phyloP scores from a whole-genome alignment of 2,113 vertebrate genomes.

The Hyperopisus bebe region DNA sequence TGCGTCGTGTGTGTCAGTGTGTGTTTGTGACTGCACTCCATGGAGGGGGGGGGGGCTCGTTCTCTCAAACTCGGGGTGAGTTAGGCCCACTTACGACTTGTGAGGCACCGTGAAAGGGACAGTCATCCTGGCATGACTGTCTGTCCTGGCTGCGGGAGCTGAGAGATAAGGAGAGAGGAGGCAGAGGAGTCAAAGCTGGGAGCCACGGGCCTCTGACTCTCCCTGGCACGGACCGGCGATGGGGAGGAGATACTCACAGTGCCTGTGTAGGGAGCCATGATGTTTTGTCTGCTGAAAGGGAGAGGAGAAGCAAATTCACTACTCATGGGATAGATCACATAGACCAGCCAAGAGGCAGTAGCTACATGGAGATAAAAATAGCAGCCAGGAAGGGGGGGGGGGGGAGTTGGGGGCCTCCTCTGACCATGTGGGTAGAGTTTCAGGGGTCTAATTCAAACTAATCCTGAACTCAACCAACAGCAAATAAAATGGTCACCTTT shows the following conservation, averaged over 20 bases:
- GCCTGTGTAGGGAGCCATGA: slow-evolving; percentile 67
- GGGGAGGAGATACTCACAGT: slow-evolving; percentile 67
- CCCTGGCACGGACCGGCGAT: neutral
- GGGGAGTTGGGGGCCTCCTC: neutral
- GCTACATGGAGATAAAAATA: neutral
- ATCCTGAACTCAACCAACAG: neutral
- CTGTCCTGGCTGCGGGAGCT: slow-evolving; percentile 66
- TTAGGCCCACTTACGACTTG: slow-evolving; percentile 82
- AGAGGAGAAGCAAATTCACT: slow-evolving; percentile 16
- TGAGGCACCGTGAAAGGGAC: slow-evolving; percentile 73
- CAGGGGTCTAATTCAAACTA: slow-evolving; percentile 1
- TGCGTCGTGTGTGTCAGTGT: neutral
- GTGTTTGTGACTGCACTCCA: neutral
- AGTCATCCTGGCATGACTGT: slow-evolving; percentile 70
- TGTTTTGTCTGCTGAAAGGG: slow-evolving; percentile 69
- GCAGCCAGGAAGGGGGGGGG: neutral
- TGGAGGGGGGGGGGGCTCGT: neutral
- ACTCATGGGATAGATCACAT: neutral
- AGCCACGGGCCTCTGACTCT: neutral
- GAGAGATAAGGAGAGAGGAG: neutral
- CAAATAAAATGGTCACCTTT: slow-evolving; percentile 13
- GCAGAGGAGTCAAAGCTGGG: slow-evolving; percentile 12
- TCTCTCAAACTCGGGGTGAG: neutral
- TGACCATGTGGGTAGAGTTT: neutral
- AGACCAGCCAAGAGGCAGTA: neutral